Base-by-base conservation (phyloP, 2,888 invertebrate genomes). In the Mythimna vitellina region DNA sequence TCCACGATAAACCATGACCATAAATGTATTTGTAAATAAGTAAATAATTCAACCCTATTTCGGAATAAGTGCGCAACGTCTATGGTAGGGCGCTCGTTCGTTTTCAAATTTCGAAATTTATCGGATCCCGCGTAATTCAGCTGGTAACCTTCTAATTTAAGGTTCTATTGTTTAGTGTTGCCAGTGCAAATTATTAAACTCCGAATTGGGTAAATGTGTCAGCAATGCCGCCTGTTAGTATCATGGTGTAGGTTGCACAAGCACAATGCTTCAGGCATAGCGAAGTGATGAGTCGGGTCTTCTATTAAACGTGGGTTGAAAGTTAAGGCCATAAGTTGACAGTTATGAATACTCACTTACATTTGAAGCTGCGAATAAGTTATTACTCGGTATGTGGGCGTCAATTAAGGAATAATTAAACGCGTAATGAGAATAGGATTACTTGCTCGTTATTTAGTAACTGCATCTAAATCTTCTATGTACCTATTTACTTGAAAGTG, bases 181-280 rank as follows among this genome's bases (percentile, higher is more conserved):
- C 80, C 88, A 88, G 90, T 88, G 87, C 89, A 91, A 93, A 93
- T 94, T 91, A 93, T 94, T 92, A 89, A 91, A 91, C 89, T 87
- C 91, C 89, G 86, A 92, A 93, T 92, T 92, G 89, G 92, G 93
- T 93, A 93, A 94, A 93, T 91, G 93, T 93, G 94, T 92, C 94
- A 92, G 92, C 81, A 82, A 88, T 89, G 82, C 76, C 56, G 74
- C 65, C 35, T 74, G 76, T 73, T 81, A 83, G 87, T 86, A 88
- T 84, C 89, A 84, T 84, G 73, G 89, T 89, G 92, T 92, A 89
- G 92, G 92, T 92, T 93, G 92, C 92, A 88, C 91, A 94, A 93
- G 92, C 91, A 87, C 91, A 93, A 92, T 84, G 86, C 90, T 92
- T 87, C 89, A 92, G 91, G 90, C 90, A 92, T 92, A 90, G 89